Conservation (phyloP, 2,888 invertebrate species). For the Anoplius nigerrimus region DNA sequence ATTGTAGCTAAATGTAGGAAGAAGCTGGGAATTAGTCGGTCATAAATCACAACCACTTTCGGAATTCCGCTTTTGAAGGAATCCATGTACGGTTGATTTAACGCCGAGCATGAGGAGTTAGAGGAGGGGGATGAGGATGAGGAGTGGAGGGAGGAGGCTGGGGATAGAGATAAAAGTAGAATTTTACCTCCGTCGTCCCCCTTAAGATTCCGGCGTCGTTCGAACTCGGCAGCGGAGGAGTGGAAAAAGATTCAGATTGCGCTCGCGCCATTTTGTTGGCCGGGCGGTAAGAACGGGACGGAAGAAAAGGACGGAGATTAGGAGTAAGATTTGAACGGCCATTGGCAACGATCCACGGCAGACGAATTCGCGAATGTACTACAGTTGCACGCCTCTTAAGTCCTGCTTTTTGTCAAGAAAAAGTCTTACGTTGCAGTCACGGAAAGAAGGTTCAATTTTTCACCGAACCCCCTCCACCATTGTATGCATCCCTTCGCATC, state of each 20-base stretch:
- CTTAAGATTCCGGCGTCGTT: slow-evolving; percentile 1
- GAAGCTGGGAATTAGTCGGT: no score
- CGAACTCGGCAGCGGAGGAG: neutral
- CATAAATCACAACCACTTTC: neutral
- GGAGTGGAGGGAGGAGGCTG: neutral
- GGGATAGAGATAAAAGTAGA: slow-evolving; percentile 9
- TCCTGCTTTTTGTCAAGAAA: no score
- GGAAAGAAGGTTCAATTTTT: no score
- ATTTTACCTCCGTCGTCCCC: slow-evolving; percentile 10
- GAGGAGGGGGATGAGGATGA: no score
- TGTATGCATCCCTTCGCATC: no score
- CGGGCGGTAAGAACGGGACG: neutral
- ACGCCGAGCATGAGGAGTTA: neutral
- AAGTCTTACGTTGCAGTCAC: no score
- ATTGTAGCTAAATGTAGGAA: no score
- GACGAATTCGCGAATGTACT: slow-evolving; percentile 12
- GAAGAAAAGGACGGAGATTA: slow-evolving; percentile 19
- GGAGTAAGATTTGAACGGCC: slow-evolving; percentile 20
- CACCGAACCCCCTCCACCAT: no score
- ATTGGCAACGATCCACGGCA: slow-evolving; percentile 27
- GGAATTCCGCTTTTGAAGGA: slow-evolving; percentile 2
- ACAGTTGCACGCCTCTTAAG: no score
- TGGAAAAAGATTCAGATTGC: slow-evolving; percentile 1
- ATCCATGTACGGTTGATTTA: slow-evolving; percentile 5
- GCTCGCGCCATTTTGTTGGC: neutral